These are phyloP conservation scores for Cryptocephalus moraei DNA, from an alignment of 2,888 invertebrate genomes.

Conservation along the genomic window DNA sequence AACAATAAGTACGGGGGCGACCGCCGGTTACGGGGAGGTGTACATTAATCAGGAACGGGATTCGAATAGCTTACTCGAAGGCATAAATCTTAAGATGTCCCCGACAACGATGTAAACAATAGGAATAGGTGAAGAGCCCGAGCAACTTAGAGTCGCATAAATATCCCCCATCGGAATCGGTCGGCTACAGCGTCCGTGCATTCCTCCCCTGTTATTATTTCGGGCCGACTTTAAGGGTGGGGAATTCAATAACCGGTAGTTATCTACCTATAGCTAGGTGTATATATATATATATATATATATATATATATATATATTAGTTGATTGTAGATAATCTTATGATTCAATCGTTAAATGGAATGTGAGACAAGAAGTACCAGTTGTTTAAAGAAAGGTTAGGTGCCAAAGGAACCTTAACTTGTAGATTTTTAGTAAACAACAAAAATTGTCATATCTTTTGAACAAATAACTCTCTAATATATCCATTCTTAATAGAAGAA, in stretches of 20 bases:
- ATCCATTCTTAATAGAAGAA: no score
- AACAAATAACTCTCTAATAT: no score
- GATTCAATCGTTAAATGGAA: no score
- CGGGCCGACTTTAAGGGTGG: slow-evolving; percentile 10
- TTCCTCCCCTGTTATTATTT: slow-evolving; percentile 29
- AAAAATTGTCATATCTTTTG: no score
- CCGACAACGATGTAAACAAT: slow-evolving; percentile 39
- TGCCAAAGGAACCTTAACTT: no score
- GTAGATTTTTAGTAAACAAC: no score
- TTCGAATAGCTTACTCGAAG: slow-evolving; percentile 25
- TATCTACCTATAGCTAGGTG: slow-evolving; percentile 6
- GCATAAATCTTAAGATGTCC: slow-evolving; percentile 38
- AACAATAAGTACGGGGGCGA: slow-evolving; percentile 19
- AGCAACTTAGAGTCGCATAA: slow-evolving; percentile 38
- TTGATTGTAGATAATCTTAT: no score
- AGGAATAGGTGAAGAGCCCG: slow-evolving; percentile 33
- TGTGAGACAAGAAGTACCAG: no score
- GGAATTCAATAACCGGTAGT: slow-evolving; percentile 16
- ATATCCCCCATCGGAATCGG: slow-evolving; percentile 33
- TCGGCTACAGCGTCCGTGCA: slow-evolving; percentile 34
- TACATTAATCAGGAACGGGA: slow-evolving; percentile 27
- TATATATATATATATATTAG: no score
- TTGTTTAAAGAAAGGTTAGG: no score
- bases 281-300: no score
- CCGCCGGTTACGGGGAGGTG: slow-evolving; percentile 9